Evolutionary conservation across 2,888 invertebrate species (phyloP), one percentile per base, ranked within the genome.

Genomic region (Azorinus chamasolen): DNA sequence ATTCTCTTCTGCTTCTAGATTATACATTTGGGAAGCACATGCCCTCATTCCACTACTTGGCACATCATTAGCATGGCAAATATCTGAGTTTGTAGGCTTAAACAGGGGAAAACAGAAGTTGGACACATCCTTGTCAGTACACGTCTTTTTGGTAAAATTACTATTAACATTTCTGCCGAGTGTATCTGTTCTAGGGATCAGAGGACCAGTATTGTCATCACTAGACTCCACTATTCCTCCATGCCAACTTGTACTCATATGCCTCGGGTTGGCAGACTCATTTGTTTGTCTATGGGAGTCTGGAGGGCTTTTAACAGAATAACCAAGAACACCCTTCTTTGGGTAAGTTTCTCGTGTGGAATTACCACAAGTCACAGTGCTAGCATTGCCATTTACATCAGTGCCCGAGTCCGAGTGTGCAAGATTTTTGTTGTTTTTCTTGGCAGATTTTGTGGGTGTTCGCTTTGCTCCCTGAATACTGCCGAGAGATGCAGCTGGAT

Each of bases 211-310:
- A 37, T 78, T 72, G n/a, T 78, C 78, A 43, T 78, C 78, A 61
- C 63, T 53, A 8, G 71, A 68, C 25, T 64, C 66, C 2, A 54
- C 22, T 12, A 58, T 43, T n/a, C 51, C 51, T 16, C 59, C 68
- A 69, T 78, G 78, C 78, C 78, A 78, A 54, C 78, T 78, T 16
- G 72, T 63, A 32, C 72, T 69, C 78, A 78, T 78, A 6, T 32
- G 32, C 32, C 32, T 32, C 32, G 5, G 4, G 32, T 32, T 32
- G 10, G 32, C 5, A 32, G 32, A 6, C 5, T 32, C 10, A 10
- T 32, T 32, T 6, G 32, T 10, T 32, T 32, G 32, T 10, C 10
- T 4, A 32, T 10, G 4, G 32, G 4, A 32, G 32, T 10, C 32
- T 6, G 32, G 32, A 10, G 32, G 10, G 10, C 32, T 32, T 4